A percentile compares a stretch with the other conserved stretches of the same genome.
Conservation (phyloP, 2,888 invertebrate genomes). For the Meiosimyza decipiens region DNA sequence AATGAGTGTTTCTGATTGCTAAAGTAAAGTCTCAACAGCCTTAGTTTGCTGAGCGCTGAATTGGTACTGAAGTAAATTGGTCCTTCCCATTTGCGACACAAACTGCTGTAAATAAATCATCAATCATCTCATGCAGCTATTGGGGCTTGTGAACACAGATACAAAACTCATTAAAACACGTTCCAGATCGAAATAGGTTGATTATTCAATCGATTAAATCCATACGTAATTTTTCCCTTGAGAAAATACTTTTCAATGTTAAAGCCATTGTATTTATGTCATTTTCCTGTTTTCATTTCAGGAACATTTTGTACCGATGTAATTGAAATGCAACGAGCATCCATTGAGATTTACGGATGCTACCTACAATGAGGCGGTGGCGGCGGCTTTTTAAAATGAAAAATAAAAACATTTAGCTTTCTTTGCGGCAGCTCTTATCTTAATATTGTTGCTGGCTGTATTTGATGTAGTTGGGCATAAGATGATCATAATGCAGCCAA, state of each 20-base stretch:
- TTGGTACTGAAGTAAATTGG: too few species aligned
- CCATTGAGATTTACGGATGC: neutral
- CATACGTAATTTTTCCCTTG: conserved; percentile 51
- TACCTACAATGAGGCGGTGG: neutral
- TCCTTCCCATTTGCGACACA: too few species aligned
- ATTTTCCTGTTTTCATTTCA: neutral
- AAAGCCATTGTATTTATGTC: neutral
- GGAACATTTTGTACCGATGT: neutral
- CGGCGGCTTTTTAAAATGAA: neutral
- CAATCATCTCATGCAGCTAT: too few species aligned
- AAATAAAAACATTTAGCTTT: conserved; percentile 6
- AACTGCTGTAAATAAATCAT: too few species aligned
- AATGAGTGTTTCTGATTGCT: too few species aligned
- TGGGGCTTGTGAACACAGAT: neutral
- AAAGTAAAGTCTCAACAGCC: too few species aligned
- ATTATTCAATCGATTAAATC: neutral
- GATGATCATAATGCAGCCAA: too few species aligned
- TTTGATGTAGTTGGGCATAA: neutral
- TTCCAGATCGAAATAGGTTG: conserved; percentile 26
- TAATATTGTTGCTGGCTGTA: neutral
- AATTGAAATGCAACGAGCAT: neutral
- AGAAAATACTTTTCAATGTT: conserved; percentile 51
- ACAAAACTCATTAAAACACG: conserved; percentile 9
- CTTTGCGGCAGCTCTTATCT: conserved; percentile 15
- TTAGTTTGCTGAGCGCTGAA: too few species aligned